Conservation (phyloP, 2,888 invertebrate genomes). For the Brenthis hecate region DNA sequence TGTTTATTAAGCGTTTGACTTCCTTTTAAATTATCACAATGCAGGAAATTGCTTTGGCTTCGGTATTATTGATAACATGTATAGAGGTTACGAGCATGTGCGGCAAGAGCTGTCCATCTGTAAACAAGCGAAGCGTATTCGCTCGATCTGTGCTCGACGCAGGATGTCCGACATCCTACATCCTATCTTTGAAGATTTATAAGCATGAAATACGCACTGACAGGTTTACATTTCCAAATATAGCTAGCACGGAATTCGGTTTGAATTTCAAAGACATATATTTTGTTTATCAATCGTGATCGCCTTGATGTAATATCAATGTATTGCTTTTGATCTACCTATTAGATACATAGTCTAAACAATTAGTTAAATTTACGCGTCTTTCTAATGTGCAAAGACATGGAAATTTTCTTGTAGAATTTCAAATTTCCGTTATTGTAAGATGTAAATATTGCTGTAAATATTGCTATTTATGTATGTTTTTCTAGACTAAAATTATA, state of each 20-base stretch:
- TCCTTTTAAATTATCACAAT: neutral
- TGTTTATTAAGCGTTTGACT: constrained; percentile 7
- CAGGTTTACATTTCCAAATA: constrained; percentile 23
- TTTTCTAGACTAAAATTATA: too few relatives aligned
- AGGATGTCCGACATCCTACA: constrained; percentile 34
- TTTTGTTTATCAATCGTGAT: neutral
- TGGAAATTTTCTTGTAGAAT: too few relatives aligned
- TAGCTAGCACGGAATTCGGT: neutral
- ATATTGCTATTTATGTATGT: too few relatives aligned
- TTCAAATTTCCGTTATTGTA: too few relatives aligned
- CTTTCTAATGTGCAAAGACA: too few relatives aligned
- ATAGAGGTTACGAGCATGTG: neutral
- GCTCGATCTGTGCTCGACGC: constrained; percentile 4
- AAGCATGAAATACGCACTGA: constrained; percentile 14
- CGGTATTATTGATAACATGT: constrained; percentile 5
- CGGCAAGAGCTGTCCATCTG: neutral
- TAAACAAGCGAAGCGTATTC: constrained; percentile 8
- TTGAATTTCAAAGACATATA: neutral
- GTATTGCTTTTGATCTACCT: too few relatives aligned
- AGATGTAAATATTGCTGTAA: too few relatives aligned
- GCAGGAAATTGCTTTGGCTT: constrained; percentile 12
- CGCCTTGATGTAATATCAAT: too few relatives aligned
- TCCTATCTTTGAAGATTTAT: constrained; percentile 26
- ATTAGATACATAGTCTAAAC: too few relatives aligned
- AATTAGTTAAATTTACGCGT: too few relatives aligned